A percentile compares a stretch with the other conserved stretches of the same genome.
phyloP scores from a whole-genome alignment of 2,113 vertebrate species.

The Maccullochella peelii region DNA sequence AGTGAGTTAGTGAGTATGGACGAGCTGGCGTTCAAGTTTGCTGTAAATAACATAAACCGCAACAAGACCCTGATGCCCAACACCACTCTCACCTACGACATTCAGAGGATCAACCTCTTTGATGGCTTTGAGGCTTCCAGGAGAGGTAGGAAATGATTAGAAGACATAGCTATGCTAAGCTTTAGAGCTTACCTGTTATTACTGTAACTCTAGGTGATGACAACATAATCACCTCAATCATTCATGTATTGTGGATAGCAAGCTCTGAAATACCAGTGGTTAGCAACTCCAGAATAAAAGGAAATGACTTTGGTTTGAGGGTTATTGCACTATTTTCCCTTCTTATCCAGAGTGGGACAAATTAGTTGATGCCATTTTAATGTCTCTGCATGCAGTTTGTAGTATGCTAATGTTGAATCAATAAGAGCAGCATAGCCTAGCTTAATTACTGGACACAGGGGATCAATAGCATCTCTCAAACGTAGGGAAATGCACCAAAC shows the following conservation, averaged over 20 bases:
- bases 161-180: too few relatives aligned
- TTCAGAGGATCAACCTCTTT: constrained; percentile 97
- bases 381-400: neutral
- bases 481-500: neutral
- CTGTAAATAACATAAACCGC: constrained; percentile 96
- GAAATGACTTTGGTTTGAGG: neutral
- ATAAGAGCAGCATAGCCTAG: neutral
- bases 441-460: neutral
- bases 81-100: constrained; percentile 96
- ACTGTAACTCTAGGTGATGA: neutral
- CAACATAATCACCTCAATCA: neutral
- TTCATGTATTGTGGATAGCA: neutral
- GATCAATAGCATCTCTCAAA: neutral
- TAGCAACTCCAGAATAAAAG: neutral
- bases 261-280: neutral
- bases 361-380: neutral
- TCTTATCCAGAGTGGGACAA: neutral
- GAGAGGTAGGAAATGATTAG: constrained; percentile 87
- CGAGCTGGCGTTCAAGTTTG: constrained; percentile 99
- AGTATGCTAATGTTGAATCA: neutral
- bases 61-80: constrained; percentile 98
- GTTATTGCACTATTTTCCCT: neutral
- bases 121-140: constrained; percentile 98
- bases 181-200: neutral
- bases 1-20: constrained; percentile 95